Conservation (phyloP, 1,140 invertebrate genomes). For the Pseudomyrmex dendroicus region DNA sequence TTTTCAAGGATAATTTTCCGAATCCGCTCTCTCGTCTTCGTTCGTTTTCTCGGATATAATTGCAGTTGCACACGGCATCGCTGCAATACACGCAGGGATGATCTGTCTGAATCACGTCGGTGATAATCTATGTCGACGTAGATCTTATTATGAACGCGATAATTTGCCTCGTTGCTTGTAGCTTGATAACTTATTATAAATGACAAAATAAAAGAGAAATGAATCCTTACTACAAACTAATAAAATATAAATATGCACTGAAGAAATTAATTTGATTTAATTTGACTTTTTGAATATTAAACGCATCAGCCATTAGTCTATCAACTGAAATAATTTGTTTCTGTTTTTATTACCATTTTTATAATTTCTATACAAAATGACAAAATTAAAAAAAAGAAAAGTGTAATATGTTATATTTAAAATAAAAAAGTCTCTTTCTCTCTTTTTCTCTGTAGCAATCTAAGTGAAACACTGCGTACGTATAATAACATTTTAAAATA, state of each 20-base stretch:
- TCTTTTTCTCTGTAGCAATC: not conserved
- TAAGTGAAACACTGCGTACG: slow-evolving; percentile 16
- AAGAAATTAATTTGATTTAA: slow-evolving; percentile 18
- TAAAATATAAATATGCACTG: slow-evolving; percentile 9
- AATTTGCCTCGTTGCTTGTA: not conserved
- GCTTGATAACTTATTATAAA: not conserved
- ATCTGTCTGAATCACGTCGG: slow-evolving; percentile 49
- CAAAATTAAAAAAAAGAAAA: slow-evolving; percentile 22
- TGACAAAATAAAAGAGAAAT: not conserved
- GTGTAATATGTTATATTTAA: not conserved
- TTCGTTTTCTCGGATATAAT: slow-evolving; percentile 58
- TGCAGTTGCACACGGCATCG: slow-evolving; percentile 45
- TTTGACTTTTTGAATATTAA: no score
- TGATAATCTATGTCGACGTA: slow-evolving; percentile 21
- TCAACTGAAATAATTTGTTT: not conserved
- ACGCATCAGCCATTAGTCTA: not conserved
- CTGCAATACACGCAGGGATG: slow-evolving; percentile 46
- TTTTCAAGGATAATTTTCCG: slow-evolving; percentile 30
- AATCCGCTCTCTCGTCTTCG: slow-evolving; percentile 46
- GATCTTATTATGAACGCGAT: slow-evolving; percentile 26
- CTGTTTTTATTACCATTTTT: not conserved
- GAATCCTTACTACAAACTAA: slow-evolving; percentile 3
- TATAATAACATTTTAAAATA: slow-evolving; percentile 28
- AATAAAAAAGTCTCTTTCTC: slow-evolving; percentile 4
- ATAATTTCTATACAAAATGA: not conserved